A percentile compares a stretch with the other conserved stretches of the same genome.
These are phyloP conservation scores for Hydrozoanthus tunicans DNA, from an alignment of 64 coral and sea anemone species.

Conservation along the genomic window DNA sequence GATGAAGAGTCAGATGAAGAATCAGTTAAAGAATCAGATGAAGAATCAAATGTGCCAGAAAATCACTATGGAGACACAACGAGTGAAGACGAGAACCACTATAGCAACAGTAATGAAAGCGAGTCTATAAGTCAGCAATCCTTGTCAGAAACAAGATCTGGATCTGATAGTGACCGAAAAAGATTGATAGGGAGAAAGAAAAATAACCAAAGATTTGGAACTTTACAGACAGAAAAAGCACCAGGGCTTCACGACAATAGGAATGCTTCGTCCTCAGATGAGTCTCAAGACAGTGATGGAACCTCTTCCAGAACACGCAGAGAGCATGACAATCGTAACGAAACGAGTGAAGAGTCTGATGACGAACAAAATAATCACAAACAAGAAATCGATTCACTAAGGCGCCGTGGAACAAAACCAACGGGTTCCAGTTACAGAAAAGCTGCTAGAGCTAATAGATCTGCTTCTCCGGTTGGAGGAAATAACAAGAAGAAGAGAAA, in stretches of 20 bases:
- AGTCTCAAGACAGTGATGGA: not conserved
- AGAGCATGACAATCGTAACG: conserved; percentile 7
- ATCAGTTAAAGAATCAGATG: not conserved
- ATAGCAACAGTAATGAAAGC: not conserved
- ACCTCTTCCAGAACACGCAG: not conserved
- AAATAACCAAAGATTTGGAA: not conserved
- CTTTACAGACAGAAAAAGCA: not conserved
- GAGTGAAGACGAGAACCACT: not conserved
- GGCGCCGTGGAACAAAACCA: not conserved
- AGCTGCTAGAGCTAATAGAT: not conserved
- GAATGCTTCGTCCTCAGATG: not conserved
- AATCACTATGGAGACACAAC: not conserved
- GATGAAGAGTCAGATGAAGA: not conserved
- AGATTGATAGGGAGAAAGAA: not conserved
- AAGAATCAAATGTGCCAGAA: not conserved
- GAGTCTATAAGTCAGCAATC: not conserved
- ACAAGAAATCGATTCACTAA: not conserved
- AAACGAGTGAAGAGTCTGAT: conserved; percentile 17
- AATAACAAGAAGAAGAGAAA: not conserved
- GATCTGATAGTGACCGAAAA: not conserved
- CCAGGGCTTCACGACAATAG: not conserved
- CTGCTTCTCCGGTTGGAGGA: not conserved
- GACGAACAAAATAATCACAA: not conserved
- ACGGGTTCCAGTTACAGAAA: not conserved
- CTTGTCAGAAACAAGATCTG: conserved; percentile 5